These are phyloP conservation scores for Vandiemenella viatica DNA, from an alignment of 2,888 invertebrate species.

Conservation along the genomic window DNA sequence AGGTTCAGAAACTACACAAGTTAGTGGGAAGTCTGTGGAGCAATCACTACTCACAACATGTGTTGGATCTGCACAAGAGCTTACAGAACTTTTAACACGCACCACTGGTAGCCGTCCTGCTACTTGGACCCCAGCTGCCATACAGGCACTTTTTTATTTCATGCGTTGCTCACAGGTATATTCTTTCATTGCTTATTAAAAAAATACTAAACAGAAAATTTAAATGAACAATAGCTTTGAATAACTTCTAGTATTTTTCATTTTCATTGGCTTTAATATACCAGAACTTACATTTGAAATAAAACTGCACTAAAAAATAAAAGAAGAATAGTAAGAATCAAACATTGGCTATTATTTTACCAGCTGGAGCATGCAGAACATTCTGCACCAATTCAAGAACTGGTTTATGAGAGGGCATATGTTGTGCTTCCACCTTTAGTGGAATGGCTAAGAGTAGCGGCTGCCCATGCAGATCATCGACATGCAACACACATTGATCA, in stretches of 20 bases:
- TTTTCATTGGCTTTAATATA: too few species aligned
- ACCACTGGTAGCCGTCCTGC: slow-evolving; percentile 36
- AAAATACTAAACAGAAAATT: too few species aligned
- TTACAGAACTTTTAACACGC: slow-evolving; percentile 48
- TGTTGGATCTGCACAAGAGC: slow-evolving; percentile 66
- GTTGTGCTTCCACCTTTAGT: slow-evolving; percentile 76
- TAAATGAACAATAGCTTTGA: too few species aligned
- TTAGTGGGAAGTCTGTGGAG: slow-evolving; percentile 33
- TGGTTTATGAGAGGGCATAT: slow-evolving; percentile 76
- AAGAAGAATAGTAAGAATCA: too few species aligned
- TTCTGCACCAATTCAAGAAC: slow-evolving; percentile 43
- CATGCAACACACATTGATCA: slow-evolving; percentile 63
- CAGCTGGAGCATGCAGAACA: slow-evolving; percentile 51
- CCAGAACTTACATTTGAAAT: too few species aligned
- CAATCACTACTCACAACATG: slow-evolving; percentile 72
- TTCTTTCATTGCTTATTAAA: neutral
- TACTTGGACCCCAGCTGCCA: slow-evolving; percentile 39
- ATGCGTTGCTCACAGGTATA: slow-evolving; percentile 75
- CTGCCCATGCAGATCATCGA: slow-evolving; percentile 68
- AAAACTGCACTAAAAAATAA: too few species aligned
- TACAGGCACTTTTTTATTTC: slow-evolving; percentile 74
- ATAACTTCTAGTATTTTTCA: too few species aligned
- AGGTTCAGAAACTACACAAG: slow-evolving; percentile 14
- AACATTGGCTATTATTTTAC: too few species aligned
- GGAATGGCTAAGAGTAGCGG: slow-evolving; percentile 77